phyloP scores from a whole-genome alignment of 2,888 invertebrate species.

The Matsumyia berberina region DNA sequence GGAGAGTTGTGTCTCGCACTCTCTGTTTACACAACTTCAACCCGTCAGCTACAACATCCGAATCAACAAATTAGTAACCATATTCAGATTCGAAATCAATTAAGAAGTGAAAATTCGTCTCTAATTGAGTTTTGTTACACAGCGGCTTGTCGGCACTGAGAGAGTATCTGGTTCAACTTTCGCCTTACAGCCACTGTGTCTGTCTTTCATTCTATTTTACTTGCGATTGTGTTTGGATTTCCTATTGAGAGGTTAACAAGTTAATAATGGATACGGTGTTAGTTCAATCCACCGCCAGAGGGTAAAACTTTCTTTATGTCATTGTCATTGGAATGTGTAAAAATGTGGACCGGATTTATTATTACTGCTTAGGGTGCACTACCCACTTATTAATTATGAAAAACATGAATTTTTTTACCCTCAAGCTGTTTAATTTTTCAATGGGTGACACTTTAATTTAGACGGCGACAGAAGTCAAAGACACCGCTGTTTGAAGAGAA shows the following conservation, averaged over 20 bases:
- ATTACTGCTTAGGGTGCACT: neutral
- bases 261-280: slow-evolving; percentile 7
- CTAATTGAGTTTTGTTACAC: slow-evolving; percentile 9
- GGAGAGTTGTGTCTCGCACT: neutral
- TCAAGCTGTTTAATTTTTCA: neutral
- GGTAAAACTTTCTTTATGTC: slow-evolving; percentile 43
- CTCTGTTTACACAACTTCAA: neutral
- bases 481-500: slow-evolving; percentile 9
- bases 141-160: neutral
- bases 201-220: slow-evolving; percentile 21
- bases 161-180: slow-evolving; percentile 31
- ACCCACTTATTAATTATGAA: neutral
- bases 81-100: slow-evolving; percentile 51
- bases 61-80: slow-evolving; percentile 23
- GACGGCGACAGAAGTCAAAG: neutral
- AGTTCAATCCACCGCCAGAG: neutral
- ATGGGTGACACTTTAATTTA: slow-evolving; percentile 12
- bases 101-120: slow-evolving; percentile 42
- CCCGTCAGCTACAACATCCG: slow-evolving; percentile 13
- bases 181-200: slow-evolving; percentile 2
- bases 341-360: slow-evolving; percentile 3
- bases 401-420: neutral
- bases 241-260: slow-evolving; percentile 22
- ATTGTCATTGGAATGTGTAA: slow-evolving; percentile 16
- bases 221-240: neutral